These are phyloP conservation scores for Cygnus buccinator DNA, from an alignment of 2,113 vertebrate species.

Conservation along the genomic window DNA sequence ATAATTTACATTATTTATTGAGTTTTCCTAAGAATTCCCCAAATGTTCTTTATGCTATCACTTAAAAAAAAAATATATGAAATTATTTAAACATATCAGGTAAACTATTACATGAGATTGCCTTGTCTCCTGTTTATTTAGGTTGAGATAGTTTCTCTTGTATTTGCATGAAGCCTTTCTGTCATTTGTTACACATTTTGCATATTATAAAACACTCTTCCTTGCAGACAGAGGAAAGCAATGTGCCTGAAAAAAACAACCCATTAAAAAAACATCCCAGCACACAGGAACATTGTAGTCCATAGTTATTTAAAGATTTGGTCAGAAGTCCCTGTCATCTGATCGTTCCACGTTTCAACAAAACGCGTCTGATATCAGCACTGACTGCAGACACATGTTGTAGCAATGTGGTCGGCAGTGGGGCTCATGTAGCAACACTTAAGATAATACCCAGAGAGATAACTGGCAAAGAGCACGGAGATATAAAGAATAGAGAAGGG, in stretches of 20 bases:
- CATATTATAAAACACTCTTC: not conserved
- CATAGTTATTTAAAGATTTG: not conserved
- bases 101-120: not conserved
- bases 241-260: not conserved
- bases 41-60: not conserved
- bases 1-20: not conserved
- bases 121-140: not conserved
- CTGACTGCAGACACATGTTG: not conserved
- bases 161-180: not conserved
- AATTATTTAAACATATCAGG: not conserved
- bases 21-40: not conserved
- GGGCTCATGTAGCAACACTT: not conserved
- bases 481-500: not conserved
- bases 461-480: not conserved
- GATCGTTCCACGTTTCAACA: not conserved
- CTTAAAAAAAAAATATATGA: not conserved
- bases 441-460: not conserved
- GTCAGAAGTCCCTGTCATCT: not conserved
- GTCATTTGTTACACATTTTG: not conserved
- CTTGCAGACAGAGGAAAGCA: not conserved
- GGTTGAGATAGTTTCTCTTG: not conserved
- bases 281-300: not conserved
- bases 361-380: not conserved
- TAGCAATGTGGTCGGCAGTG: fast-evolving
- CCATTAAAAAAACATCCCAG: not conserved